Conservation (phyloP, 2,888 invertebrate genomes). For the Scaptomyza caliginosa region DNA sequence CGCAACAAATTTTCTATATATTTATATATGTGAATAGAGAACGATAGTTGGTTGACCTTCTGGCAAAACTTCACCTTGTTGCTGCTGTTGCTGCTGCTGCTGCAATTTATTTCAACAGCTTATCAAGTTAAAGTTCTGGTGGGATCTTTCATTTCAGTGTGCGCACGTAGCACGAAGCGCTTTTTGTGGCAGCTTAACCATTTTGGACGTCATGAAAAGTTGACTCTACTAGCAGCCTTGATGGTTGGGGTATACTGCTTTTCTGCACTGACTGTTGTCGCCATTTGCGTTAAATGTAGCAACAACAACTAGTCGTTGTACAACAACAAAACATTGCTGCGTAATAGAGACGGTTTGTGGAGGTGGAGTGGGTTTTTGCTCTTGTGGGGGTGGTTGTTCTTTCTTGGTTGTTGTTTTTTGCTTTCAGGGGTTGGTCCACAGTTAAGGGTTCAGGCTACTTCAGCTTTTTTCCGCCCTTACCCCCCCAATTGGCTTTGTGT, state of each 20-base stretch:
- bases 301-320: constrained; percentile 14
- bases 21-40: not conserved
- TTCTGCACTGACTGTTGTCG: constrained; percentile 68
- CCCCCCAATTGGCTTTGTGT: constrained; percentile 50
- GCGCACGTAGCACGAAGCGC: constrained; percentile 45
- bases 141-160: constrained; percentile 62
- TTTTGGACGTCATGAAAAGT: constrained; percentile 62
- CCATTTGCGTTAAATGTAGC: constrained; percentile 74
- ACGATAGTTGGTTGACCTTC: constrained; percentile 33
- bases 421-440: not conserved
- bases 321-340: constrained; percentile 35
- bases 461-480: not conserved
- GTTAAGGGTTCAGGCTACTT: constrained; percentile 16
- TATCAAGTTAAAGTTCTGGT: constrained; percentile 74
- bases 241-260: constrained; percentile 21
- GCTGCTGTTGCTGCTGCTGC: not conserved
- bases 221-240: constrained; percentile 24
- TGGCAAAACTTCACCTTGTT: constrained; percentile 26
- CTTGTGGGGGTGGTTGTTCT: not conserved
- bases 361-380: constrained; percentile 7
- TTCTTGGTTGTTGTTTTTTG: not conserved
- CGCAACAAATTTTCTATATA: not conserved
- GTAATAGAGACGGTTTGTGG: constrained; percentile 75
- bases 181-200: constrained; percentile 75
- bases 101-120: constrained; percentile 69